Evolutionary conservation across 2,888 invertebrate species (phyloP).

Genomic region (Dynastes hyllus): DNA sequence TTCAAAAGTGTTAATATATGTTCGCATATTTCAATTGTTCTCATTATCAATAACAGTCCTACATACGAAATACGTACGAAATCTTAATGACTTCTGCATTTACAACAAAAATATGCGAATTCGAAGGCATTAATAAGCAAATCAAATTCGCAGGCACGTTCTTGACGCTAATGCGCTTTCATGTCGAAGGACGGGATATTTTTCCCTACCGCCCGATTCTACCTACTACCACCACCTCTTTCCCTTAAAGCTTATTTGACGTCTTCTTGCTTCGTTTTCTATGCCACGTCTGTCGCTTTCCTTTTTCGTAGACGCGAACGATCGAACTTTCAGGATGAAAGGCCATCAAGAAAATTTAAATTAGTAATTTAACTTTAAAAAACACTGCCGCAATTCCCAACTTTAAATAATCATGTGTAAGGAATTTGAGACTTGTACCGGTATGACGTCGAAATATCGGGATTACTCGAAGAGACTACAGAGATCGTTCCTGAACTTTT

Average conservation of each 20-base stretch:
- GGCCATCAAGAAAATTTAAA: conserved; percentile 49
- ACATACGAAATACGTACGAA: neutral
- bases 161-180: conserved; percentile 42
- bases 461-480: neutral
- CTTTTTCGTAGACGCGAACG: conserved; percentile 14
- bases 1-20: no score
- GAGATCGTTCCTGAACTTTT: conserved; percentile 13
- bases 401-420: conserved; percentile 46
- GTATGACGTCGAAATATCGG: neutral
- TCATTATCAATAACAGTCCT: conserved; percentile 15
- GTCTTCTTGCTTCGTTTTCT: conserved; percentile 21
- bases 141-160: conserved; percentile 42
- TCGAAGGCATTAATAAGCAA: conserved; percentile 43
- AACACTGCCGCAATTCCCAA: conserved; percentile 43
- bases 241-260: conserved; percentile 18
- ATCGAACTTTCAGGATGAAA: conserved; percentile 29
- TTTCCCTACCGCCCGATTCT: conserved; percentile 19
- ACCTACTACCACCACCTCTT: neutral
- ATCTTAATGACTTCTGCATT: conserved; percentile 35
- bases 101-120: conserved; percentile 10
- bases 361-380: conserved; percentile 48
- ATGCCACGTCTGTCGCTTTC: conserved; percentile 19
- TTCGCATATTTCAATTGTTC: neutral
- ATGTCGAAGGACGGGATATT: conserved; percentile 34
- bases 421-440: conserved; percentile 9